Evolutionary conservation across 2,888 invertebrate species (phyloP), one percentile per base, ranked within the genome.

Genomic region (Azorinus chamasolen): DNA sequence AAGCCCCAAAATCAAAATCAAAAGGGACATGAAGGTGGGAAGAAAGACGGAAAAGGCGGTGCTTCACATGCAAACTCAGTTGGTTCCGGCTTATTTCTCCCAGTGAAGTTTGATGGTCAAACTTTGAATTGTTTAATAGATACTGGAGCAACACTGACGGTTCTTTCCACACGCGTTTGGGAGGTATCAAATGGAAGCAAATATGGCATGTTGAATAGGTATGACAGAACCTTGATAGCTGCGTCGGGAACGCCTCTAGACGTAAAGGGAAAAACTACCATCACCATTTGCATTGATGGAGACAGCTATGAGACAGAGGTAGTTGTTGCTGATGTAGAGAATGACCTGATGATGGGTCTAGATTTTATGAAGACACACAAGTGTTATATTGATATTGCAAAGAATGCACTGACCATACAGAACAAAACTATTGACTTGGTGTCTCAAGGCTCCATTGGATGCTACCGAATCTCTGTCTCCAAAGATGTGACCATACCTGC

Each of bases 331-430:
- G 62, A 62, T 25, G 32, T 48, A 2, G 62, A 62, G 20, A 62
- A 62, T 39, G 62, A 62, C 37, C 10, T 62, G 18, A 25, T 62
- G 27, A 50, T 62, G 48, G 62, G 62, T 1, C 62, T 62, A 14
- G 62, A 62, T 22, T 62, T 50, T 32, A 62, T 62, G 62, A 16
- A 22, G 18, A 18, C 32, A 3, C 62, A 62, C 22, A 16, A 18
- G 1, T 62, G 62, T 39, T 50, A 27, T 20, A 25, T 46, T 2
- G 50, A 62, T 50, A 50, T 50, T 3, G 3, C 2, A 5, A 48
- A 12, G 2, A 50, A 62, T 32, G 18, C n/a, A 5, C 20, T 65
- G 18, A 25, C 16, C 12, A 46, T 55, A 16, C 25, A 54, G n/a
- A 55, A 24, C 20, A 43, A 54, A 18, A 14, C n/a, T 22, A 18